Evolutionary conservation across 2,797 vertebrate species (phyloP).

Genomic region (Coregonus suidteri): DNA sequence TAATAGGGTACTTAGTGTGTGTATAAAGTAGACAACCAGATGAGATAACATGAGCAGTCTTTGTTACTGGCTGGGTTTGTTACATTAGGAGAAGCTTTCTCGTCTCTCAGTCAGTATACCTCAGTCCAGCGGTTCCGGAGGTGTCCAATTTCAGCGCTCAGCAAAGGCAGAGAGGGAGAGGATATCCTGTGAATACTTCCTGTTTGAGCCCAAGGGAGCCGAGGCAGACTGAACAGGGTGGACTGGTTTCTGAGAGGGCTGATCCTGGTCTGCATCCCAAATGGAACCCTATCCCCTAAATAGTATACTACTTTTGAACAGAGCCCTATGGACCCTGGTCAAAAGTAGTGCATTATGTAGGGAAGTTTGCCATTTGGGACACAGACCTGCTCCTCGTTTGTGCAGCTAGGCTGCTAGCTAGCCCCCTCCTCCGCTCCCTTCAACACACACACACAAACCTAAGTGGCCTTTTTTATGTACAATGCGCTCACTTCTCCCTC

Average conservation of each 20-base stretch:
- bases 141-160: constrained; percentile 68
- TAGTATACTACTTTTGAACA: background rate
- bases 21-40: constrained; percentile 11
- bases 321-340: background rate
- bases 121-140: background rate
- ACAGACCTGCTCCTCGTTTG: constrained; percentile 54
- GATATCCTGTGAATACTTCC: constrained; percentile 82
- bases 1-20: constrained; percentile 2
- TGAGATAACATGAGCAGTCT: constrained; percentile 21
- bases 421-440: constrained; percentile 40
- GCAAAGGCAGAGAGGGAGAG: constrained; percentile 63
- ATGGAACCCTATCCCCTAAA: background rate
- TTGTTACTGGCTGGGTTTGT: constrained; percentile 31
- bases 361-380: constrained; percentile 46
- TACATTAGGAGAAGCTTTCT: constrained; percentile 42
- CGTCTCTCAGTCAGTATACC: constrained; percentile 41
- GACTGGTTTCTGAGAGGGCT: constrained; percentile 68
- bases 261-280: background rate
- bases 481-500: constrained; percentile 38
- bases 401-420: constrained; percentile 46
- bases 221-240: constrained; percentile 71
- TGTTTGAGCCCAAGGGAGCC: constrained; percentile 78
- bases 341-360: background rate
- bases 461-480: constrained; percentile 39
- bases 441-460: constrained; percentile 39